Conservation (phyloP, 2,113 vertebrate species). For the Ptilonorhynchus violaceus region DNA sequence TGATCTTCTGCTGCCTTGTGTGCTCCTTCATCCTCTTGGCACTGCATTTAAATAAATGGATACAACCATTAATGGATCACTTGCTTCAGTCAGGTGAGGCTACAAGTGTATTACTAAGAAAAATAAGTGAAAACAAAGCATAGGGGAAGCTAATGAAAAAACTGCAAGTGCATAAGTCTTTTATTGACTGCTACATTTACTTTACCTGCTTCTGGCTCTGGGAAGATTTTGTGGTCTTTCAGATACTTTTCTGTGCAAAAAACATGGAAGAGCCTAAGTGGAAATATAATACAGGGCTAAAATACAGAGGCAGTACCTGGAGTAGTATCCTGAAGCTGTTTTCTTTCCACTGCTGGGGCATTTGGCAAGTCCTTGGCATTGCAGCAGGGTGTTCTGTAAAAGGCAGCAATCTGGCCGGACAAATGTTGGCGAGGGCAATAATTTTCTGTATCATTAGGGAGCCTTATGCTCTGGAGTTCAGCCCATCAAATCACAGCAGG, state of each 20-base stretch:
- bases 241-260: neutral
- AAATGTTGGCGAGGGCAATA: neutral
- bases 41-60: constrained; percentile 21
- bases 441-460: neutral
- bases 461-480: neutral
- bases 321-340: neutral
- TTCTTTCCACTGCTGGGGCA: neutral
- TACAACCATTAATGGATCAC: neutral
- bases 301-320: neutral
- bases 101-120: neutral
- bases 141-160: neutral
- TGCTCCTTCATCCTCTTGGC: neutral
- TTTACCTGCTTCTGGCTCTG: neutral
- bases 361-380: neutral
- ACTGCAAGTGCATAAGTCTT: neutral
- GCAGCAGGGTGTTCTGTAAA: neutral
- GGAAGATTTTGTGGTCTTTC: neutral
- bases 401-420: neutral
- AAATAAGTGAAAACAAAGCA: neutral
- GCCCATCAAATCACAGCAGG: neutral
- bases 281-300: neutral
- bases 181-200: neutral
- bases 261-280: neutral
- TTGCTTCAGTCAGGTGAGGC: neutral
- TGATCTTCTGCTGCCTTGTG: neutral